Evolutionary conservation across 2,113 vertebrate species (phyloP).

Genomic region (Rhinopomastus cyanomelas): DNA sequence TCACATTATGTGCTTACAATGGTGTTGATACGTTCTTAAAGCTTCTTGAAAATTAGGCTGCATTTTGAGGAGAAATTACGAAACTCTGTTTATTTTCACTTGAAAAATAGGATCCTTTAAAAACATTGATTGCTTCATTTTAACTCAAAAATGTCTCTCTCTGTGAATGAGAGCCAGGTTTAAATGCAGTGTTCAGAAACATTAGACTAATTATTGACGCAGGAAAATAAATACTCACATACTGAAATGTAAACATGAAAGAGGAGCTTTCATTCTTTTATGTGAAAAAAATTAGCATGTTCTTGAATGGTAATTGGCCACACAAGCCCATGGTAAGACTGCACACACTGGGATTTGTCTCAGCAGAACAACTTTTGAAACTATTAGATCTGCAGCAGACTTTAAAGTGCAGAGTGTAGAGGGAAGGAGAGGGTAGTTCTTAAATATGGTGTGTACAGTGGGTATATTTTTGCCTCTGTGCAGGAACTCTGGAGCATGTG

Average conservation of each 20-base stretch:
- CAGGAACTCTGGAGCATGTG: conserved; percentile 38
- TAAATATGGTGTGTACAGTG: not conserved
- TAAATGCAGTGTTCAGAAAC: conserved; percentile 53
- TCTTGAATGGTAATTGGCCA: not conserved
- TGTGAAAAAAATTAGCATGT: not conserved
- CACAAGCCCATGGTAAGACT: not conserved
- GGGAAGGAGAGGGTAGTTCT: not conserved
- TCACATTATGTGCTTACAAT: not conserved
- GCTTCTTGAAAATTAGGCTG: conserved; percentile 45
- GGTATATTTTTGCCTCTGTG: conserved; percentile 15
- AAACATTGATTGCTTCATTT: conserved; percentile 62
- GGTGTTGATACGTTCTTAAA: not conserved
- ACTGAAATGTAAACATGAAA: conserved; percentile 48
- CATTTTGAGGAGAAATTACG: conserved; percentile 43
- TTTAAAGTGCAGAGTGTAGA: not conserved
- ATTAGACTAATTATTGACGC: conserved; percentile 55
- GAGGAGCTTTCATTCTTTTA: conserved; percentile 37
- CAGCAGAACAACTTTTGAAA: not conserved
- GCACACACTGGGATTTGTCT: not conserved
- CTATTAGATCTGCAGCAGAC: not conserved
- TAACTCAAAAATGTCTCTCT: conserved; percentile 43
- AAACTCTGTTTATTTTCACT: conserved; percentile 33
- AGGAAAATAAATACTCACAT: conserved; percentile 56
- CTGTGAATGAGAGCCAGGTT: conserved; percentile 61
- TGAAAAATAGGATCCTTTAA: conserved; percentile 49